A percentile compares a stretch with the other conserved stretches of the same genome.
Evolutionary conservation across 2,113 vertebrate species (phyloP).

Genomic region (Bostrychus sinensis): DNA sequence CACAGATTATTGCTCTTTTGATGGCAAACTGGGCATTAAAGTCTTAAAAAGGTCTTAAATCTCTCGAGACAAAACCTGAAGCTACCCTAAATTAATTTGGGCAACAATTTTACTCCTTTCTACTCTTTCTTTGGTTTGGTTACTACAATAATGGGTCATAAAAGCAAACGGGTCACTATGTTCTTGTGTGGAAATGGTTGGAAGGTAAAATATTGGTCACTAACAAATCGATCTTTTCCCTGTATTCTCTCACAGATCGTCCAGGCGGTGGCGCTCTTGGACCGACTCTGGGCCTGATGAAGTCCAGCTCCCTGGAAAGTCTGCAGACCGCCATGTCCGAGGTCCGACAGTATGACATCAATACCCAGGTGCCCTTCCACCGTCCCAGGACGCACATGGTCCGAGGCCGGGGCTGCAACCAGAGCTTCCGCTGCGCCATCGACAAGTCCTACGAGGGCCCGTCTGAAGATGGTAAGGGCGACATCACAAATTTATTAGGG

Average conservation of each 20-base stretch:
- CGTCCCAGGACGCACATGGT: conserved; percentile 88
- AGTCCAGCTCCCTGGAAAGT: conserved; percentile 96
- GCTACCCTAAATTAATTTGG: too few species aligned
- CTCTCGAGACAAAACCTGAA: too few species aligned
- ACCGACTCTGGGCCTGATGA: conserved; percentile 91
- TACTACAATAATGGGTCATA: too few species aligned
- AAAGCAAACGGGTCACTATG: neutral
- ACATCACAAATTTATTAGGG: too few species aligned
- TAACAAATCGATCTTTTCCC: too few species aligned
- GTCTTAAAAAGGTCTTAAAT: too few species aligned
- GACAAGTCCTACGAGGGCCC: conserved; percentile 95
- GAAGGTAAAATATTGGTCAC: too few species aligned
- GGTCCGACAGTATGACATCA: conserved; percentile 70
- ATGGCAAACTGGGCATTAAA: too few species aligned
- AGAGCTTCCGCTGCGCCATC: conserved; percentile 93
- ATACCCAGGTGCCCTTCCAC: conserved; percentile 87
- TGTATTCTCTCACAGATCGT: conserved; percentile 55
- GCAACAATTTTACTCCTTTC: too few species aligned
- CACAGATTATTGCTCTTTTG: too few species aligned
- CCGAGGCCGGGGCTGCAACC: conserved; percentile 88
- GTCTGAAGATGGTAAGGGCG: conserved; percentile 86
- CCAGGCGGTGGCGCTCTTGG: conserved; percentile 78
- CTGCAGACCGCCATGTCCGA: conserved; percentile 92
- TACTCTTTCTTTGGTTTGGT: too few species aligned
- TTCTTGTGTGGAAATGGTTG: too few species aligned